These are phyloP conservation scores for Microdon myrmicae DNA, from an alignment of 2,888 invertebrate genomes.

Conservation along the genomic window DNA sequence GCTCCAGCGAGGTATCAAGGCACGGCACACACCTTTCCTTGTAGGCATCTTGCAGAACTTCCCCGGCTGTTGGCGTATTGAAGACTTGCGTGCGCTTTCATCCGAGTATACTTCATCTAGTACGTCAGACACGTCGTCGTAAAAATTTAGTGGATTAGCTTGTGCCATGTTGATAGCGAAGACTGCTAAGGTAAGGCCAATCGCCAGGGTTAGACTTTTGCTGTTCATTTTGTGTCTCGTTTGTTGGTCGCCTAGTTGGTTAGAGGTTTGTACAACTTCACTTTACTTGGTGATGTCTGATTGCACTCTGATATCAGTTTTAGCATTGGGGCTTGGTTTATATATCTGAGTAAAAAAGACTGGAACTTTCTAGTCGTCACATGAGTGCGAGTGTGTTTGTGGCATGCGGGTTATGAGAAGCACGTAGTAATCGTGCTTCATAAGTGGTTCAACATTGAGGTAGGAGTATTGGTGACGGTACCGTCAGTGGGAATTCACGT, in stretches of 20 bases:
- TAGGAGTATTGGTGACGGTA: neutral
- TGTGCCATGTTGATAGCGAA: slow-evolving; percentile 11
- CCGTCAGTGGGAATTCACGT: slow-evolving; percentile 7
- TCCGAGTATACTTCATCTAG: slow-evolving; percentile 63
- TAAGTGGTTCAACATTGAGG: slow-evolving; percentile 4
- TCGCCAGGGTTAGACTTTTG: slow-evolving; percentile 19
- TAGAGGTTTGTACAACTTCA: slow-evolving; percentile 12
- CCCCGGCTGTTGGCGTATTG: slow-evolving; percentile 60
- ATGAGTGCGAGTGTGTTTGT: slow-evolving; percentile 13
- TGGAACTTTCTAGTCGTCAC: slow-evolving; percentile 28
- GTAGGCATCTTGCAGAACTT: slow-evolving; percentile 64
- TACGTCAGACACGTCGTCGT: slow-evolving; percentile 65
- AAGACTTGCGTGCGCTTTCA: slow-evolving; percentile 58
- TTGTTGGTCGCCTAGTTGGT: neutral
- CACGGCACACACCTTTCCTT: slow-evolving; percentile 66
- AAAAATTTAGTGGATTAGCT: slow-evolving; percentile 60
- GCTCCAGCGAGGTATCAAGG: slow-evolving; percentile 66
- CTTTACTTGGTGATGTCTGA: slow-evolving; percentile 50
- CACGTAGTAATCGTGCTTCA: slow-evolving; percentile 14
- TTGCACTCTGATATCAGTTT: slow-evolving; percentile 40
- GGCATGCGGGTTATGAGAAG: slow-evolving; percentile 38
- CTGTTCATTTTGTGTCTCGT: slow-evolving; percentile 27
- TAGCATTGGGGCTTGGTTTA: slow-evolving; percentile 29
- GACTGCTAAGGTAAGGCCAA: slow-evolving; percentile 21
- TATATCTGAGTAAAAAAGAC: slow-evolving; percentile 30